These are phyloP conservation scores for Teleopsis dalmanni DNA, from an alignment of 1,140 invertebrate genomes.

Conservation along the genomic window DNA sequence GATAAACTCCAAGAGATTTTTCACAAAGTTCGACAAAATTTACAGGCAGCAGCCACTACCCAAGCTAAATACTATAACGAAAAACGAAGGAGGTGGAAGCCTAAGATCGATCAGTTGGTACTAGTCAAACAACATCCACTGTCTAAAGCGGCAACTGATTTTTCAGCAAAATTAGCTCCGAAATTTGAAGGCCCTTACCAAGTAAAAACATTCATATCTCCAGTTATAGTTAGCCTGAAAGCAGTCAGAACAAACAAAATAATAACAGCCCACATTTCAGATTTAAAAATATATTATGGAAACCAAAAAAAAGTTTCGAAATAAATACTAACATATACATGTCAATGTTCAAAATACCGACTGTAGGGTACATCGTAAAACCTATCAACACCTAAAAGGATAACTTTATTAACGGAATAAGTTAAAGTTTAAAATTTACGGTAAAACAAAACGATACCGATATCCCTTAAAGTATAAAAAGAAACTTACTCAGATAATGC, in stretches of 20 bases:
- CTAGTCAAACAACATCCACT: not conserved
- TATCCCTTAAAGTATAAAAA: no score
- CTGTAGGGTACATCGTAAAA: no score
- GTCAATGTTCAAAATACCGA: no score
- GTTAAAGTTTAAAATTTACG: no score
- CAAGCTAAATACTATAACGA: not conserved
- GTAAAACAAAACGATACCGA: no score
- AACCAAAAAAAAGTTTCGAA: no score
- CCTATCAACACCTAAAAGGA: no score
- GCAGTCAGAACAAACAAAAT: not conserved
- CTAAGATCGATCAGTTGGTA: not conserved
- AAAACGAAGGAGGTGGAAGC: not conserved
- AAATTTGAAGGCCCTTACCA: not conserved
- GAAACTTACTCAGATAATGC: no score
- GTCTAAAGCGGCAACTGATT: not conserved
- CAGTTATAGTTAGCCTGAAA: not conserved
- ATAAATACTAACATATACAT: no score
- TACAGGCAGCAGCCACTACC: not conserved
- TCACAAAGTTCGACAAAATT: not conserved
- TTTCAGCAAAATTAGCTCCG: constrained; percentile 1
- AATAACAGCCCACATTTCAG: not conserved
- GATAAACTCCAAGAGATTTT: not conserved
- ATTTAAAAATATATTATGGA: no score
- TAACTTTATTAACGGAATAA: no score
- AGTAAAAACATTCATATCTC: not conserved